A percentile compares a stretch with the other conserved stretches of the same genome.
Evolutionary conservation across 2,888 invertebrate genomes (phyloP).

Genomic region (Orthonychiurus folsomi): DNA sequence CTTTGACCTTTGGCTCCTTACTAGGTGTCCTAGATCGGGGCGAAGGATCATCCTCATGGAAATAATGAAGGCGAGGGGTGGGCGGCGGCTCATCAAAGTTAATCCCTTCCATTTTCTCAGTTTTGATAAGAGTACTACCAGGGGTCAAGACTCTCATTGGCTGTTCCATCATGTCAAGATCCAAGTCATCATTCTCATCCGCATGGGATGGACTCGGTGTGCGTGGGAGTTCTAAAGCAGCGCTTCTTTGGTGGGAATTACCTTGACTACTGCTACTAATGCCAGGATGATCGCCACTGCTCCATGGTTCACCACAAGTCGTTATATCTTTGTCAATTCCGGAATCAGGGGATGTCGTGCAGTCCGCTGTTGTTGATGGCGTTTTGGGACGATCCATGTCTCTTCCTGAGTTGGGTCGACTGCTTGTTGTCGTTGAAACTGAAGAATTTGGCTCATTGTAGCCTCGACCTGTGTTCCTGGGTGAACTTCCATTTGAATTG

Average conservation of each 20-base stretch:
- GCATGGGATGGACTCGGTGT: constrained; percentile 38
- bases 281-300: neutral
- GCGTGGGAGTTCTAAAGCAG: constrained; percentile 20
- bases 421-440: constrained; percentile 14
- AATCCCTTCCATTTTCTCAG: neutral
- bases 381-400: constrained; percentile 38
- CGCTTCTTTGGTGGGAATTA: neutral
- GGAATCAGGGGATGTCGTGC: constrained; percentile 78
- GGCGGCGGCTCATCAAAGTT: constrained; percentile 9
- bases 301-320: constrained; percentile 26
- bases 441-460: neutral
- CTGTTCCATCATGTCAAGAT: constrained; percentile 3
- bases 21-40: too few relatives aligned
- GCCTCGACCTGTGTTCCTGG: constrained; percentile 11
- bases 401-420: neutral
- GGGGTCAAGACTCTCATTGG: constrained; percentile 15
- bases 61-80: constrained; percentile 6
- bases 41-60: neutral
- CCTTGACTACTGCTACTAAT: neutral
- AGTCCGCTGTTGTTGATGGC: constrained; percentile 47
- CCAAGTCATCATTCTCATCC: constrained; percentile 24
- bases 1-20: neutral
- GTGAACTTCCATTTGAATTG: constrained; percentile 24
- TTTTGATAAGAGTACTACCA: constrained; percentile 13
- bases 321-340: constrained; percentile 55